Base-by-base conservation (phyloP, 2,797 vertebrate genomes). In the Chelon auratus region DNA sequence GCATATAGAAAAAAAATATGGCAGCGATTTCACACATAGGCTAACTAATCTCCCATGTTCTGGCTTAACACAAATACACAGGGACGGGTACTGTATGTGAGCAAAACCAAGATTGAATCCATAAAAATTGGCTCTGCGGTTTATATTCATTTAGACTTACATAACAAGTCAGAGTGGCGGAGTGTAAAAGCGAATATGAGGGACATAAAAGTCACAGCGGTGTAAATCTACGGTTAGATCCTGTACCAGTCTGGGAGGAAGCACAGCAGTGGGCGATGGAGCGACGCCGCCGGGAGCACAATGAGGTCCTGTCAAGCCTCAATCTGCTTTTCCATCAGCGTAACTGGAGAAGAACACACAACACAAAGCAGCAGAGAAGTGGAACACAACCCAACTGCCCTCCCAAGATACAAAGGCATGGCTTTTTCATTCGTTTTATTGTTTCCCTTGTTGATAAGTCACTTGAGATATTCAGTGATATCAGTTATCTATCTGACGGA, bases 291-390 rank as follows among this genome's bases (percentile, higher is more conserved):
- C 50, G 5, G 60, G 48, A 68, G 57, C 20, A 65, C 62, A 65
- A 57, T 68, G 64, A 69, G 58, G 81, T 84, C 88, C 76, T 14
- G 77, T 65, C 9, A 36, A 75, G 61, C 48, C 53, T 43, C 3
- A 1, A 54, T 82, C 84, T 54, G 78, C 45, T 65, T 63, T 64
- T 68, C 72, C 84, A 68, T 85, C 87, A 24, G 68, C 52, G 81
- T 63, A 89, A 86, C 92, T 93, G 88, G 72, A 89, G 86, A 83
- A 45, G 63, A 85, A 86, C 71, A 91, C 82, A 92, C 66, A 89
- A 89, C 71, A 93, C 81, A 91, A 85, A 90, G 87, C 89, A 92
- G 89, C 83, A 91, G 89, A 80, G 89, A 88, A 86, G 90, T 88
- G 89, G 87, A 82, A 87, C 65, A 37, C 79, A 68, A 85, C 75